phyloP scores from a whole-genome alignment of 2,888 invertebrate species.

The Blastobasis lacticolella region DNA sequence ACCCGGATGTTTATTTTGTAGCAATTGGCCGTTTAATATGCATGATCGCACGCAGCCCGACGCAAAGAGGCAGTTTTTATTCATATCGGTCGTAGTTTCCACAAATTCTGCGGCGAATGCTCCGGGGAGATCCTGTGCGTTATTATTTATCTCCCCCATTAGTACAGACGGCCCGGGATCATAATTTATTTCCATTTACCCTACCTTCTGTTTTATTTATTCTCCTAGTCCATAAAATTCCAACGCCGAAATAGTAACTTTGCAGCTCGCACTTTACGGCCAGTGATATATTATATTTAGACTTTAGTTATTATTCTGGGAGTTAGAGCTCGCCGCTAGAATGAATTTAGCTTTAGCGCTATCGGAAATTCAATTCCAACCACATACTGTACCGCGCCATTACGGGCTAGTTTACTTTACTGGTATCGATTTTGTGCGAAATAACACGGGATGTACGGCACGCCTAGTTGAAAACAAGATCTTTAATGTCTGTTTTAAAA shows the following conservation, averaged over 20 bases:
- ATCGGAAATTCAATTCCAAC: conserved; percentile 41
- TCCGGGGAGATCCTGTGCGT: conserved; percentile 1
- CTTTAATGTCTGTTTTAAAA: neutral
- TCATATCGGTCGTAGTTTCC: neutral
- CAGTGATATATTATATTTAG: neutral
- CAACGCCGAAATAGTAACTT: conserved; percentile 5
- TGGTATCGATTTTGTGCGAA: conserved; percentile 20
- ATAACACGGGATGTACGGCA: neutral
- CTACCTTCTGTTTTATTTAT: conserved; percentile 6
- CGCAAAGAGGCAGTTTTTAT: neutral
- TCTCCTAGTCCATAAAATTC: conserved; percentile 4
- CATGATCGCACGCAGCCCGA: too few species aligned
- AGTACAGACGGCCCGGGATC: conserved; percentile 5
- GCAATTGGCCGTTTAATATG: too few species aligned
- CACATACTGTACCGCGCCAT: conserved; percentile 17
- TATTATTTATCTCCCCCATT: conserved; percentile 11
- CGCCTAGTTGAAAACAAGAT: neutral
- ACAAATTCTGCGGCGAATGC: neutral
- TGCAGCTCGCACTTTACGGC: conserved; percentile 10
- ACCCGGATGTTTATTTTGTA: too few species aligned
- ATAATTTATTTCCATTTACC: conserved; percentile 9
- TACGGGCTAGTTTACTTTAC: conserved; percentile 19
- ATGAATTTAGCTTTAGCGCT: conserved; percentile 32
- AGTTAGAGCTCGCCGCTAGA: conserved; percentile 18
- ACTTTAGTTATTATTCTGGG: conserved; percentile 12